phyloP scores from a whole-genome alignment of 2,888 invertebrate species.

The Bombyx huttoni region DNA sequence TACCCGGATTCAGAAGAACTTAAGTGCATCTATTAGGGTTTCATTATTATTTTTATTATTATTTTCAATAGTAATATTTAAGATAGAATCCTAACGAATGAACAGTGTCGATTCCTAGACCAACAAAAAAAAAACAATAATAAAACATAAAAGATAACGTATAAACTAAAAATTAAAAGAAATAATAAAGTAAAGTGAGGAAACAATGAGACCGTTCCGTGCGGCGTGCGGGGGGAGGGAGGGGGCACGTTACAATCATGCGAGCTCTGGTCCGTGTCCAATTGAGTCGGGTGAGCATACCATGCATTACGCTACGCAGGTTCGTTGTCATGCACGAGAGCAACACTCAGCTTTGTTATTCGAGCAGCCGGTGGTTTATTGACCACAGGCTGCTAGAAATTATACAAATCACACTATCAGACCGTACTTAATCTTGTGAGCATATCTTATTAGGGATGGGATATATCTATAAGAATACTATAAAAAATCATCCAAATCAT shows the following conservation, averaged over 20 bases:
- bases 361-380: too few species aligned
- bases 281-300: neutral
- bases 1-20: too few species aligned
- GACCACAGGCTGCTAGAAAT: too few species aligned
- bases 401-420: neutral
- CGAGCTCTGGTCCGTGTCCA: neutral
- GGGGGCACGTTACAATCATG: neutral
- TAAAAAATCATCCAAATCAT: too few species aligned
- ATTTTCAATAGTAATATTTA: too few species aligned
- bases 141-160: conserved; percentile 9
- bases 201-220: conserved; percentile 4
- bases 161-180: conserved; percentile 12
- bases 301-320: too few species aligned
- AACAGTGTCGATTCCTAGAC: conserved; percentile 4
- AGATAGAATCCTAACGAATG: neutral
- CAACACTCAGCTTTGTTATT: neutral
- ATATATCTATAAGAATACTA: too few species aligned
- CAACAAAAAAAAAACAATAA: conserved; percentile 4
- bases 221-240: neutral
- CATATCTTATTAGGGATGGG: too few species aligned
- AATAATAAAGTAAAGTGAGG: conserved; percentile 10
- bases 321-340: neutral
- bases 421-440: neutral
- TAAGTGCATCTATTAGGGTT: too few species aligned
- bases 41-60: too few species aligned